These are phyloP conservation scores for Drosophila tsacasi DNA, from an alignment of 1,140 invertebrate species.

Conservation along the genomic window DNA sequence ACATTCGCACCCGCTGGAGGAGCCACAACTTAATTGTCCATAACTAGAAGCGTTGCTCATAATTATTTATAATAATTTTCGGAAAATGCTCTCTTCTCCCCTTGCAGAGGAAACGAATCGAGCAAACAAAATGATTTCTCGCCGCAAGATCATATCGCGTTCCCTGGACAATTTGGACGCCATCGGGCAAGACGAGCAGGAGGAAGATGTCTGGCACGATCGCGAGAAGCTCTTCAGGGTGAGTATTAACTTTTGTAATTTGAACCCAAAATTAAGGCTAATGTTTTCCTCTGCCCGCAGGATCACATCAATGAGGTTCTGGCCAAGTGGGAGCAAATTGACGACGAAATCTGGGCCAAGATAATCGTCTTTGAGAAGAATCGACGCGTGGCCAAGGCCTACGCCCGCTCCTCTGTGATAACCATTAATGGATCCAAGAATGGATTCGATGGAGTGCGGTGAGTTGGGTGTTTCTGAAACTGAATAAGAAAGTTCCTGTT, in stretches of 20 bases:
- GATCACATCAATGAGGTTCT: constrained; percentile 98
- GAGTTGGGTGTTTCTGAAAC: constrained; percentile 64
- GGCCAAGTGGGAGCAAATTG: constrained; percentile 98
- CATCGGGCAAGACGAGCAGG: constrained; percentile 90
- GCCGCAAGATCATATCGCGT: constrained; percentile 94
- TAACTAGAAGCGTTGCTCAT: constrained; percentile 42
- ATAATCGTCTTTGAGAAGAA: constrained; percentile 97
- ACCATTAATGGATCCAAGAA: constrained; percentile 97
- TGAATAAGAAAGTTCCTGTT: too few species aligned
- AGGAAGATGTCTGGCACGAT: constrained; percentile 97
- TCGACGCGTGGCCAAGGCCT: constrained; percentile 96
- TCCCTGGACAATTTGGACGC: constrained; percentile 95
- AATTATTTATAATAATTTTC: constrained; percentile 70
- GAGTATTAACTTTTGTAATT: constrained; percentile 77
- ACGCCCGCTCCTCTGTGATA: constrained; percentile 95
- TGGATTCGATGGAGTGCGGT: constrained; percentile 98
- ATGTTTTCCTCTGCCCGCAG: constrained; percentile 86
- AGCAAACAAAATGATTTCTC: constrained; percentile 91
- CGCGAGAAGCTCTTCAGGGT: constrained; percentile 97
- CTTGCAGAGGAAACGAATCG: constrained; percentile 50
- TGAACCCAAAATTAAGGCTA: not conserved
- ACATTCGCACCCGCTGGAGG: constrained; percentile 43
- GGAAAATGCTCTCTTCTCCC: constrained; percentile 50
- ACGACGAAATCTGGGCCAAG: constrained; percentile 99
- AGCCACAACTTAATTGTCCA: constrained; percentile 35